Percentiles rank a stretch among this genome's conserved stretches.
Conservation (phyloP, 2,888 invertebrate genomes). For the Leucophenga montana region DNA sequence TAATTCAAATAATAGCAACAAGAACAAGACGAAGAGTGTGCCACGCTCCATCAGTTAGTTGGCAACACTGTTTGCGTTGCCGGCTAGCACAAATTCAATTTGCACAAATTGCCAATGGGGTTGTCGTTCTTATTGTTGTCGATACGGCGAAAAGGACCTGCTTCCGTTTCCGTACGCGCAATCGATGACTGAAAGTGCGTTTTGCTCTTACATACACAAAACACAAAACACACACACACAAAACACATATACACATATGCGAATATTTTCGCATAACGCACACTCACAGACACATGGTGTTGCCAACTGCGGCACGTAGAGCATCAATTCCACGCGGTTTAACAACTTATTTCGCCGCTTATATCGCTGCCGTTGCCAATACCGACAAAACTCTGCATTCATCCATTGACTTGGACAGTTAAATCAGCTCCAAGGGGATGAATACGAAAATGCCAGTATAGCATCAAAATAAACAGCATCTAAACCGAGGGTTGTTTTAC, state of each 20-base stretch:
- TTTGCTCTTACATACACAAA: slow-evolving; percentile 20
- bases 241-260: slow-evolving; percentile 25
- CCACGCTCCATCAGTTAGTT: slow-evolving; percentile 21
- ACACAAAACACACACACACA: slow-evolving; percentile 26
- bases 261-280: slow-evolving; percentile 23
- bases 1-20: not conserved
- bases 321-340: slow-evolving; percentile 44
- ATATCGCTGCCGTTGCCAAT: slow-evolving; percentile 27
- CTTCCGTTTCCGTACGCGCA: slow-evolving; percentile 36
- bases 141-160: slow-evolving; percentile 31
- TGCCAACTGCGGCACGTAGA: slow-evolving; percentile 58
- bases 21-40: not conserved
- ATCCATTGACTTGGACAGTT: no score
- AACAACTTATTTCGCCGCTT: slow-evolving; percentile 58
- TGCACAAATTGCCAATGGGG: slow-evolving; percentile 57
- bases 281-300: slow-evolving; percentile 40
- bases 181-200: slow-evolving; percentile 38
- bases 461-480: no score
- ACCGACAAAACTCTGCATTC: no score
- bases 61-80: slow-evolving; percentile 43
- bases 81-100: slow-evolving; percentile 57
- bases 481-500: slow-evolving; percentile 7
- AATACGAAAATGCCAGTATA: not conserved
- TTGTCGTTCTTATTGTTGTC: slow-evolving; percentile 9
- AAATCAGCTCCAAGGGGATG: slow-evolving; percentile 3